Percentiles rank a stretch among this genome's conserved stretches.
Conservation (phyloP, 2,113 vertebrate genomes). For the Scopus umbretta region DNA sequence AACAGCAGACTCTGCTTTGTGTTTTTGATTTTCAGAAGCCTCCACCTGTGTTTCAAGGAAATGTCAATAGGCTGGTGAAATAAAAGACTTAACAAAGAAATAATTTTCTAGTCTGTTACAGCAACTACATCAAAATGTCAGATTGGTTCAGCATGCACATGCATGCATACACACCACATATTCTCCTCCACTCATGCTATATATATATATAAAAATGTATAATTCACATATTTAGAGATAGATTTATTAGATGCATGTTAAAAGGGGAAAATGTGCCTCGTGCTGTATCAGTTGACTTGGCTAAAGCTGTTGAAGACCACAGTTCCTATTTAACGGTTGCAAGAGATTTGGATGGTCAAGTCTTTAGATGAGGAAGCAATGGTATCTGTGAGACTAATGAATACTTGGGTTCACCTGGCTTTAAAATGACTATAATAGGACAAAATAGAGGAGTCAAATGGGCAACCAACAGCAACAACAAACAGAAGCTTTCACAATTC, state of each 20-base stretch:
- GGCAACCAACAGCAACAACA: neutral
- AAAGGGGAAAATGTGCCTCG: neutral
- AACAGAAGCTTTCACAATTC: neutral
- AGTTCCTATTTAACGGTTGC: neutral
- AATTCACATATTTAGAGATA: neutral
- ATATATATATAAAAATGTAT: neutral
- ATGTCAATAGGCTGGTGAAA: neutral
- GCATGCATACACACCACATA: neutral
- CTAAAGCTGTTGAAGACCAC: neutral
- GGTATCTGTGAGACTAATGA: neutral
- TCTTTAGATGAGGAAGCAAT: neutral
- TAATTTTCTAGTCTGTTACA: neutral
- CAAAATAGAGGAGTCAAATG: neutral
- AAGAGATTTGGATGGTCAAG: neutral
- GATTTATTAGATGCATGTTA: neutral
- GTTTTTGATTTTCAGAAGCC: neutral
- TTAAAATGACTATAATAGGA: neutral
- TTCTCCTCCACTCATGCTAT: neutral
- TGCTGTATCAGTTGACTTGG: neutral
- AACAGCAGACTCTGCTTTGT: neutral
- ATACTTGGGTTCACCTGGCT: neutral
- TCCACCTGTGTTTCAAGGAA: neutral
- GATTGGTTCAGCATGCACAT: neutral
- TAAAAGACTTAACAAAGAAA: neutral
- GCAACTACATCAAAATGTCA: neutral